Evolutionary conservation across 2,888 invertebrate genomes (phyloP), one percentile per base, ranked within the genome.

Genomic region (Cinara cedri): DNA sequence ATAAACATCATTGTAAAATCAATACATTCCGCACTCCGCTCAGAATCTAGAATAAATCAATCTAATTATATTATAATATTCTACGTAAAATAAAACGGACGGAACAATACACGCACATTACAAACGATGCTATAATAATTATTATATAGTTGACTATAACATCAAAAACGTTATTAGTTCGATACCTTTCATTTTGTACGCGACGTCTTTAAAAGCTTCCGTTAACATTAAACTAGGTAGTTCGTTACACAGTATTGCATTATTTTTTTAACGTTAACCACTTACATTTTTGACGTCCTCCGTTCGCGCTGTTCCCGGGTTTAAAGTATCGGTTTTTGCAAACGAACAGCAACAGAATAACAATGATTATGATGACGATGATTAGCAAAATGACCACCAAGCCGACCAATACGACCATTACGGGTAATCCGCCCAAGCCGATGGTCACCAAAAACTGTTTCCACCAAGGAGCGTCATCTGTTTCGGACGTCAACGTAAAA

Each of bases 401-500:
- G 0, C 34, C 68, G 21, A 60, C 70, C 26, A 78, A 19, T 8
- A 78, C 60, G 8, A 78, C 34, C 55, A 68, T 68, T 10, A 78
- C 34, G 16, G 68, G 68, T 21, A 68, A 42, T 16, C 78, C 78
- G 26, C 78, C 78, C 34, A 78, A 14, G 21, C 78, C 78, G 9
- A 78, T 4, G 16, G 60, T 13, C 10, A 44, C 60, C 70, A 78
- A 60, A 9, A 78, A 60, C 16, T 70, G 78, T 78, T 78, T 78
- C 78, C 78, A 78, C 78, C 78, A 78, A 11, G 78, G 78, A 44
- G 68, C 68, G 21, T 78, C 78, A 34, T 70, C 78, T 78, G 16
- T 60, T 24, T n/a, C 14, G 16, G 13, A 34, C 16, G 34, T 65
- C 42, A 3, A 54, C 42, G 13, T 62, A 16, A 46, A 46, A 19